These are phyloP conservation scores for Zaprionus africanus DNA, from an alignment of 1,140 invertebrate genomes.

Conservation along the genomic window DNA sequence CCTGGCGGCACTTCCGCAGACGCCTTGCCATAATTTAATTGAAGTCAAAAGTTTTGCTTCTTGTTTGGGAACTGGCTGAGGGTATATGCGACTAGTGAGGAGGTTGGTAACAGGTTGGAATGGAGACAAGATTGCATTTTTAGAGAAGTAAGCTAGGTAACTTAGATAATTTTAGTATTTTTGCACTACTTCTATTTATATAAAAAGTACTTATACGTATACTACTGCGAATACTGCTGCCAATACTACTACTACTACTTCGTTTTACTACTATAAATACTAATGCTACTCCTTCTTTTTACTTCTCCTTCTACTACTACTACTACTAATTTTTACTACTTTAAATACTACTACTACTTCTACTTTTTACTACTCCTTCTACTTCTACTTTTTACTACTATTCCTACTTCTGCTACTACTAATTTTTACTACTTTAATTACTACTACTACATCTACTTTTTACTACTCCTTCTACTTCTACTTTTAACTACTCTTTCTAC, in stretches of 20 bases:
- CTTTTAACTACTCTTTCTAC: no score
- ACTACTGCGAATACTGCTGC: background rate
- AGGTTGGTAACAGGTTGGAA: background rate
- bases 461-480: background rate
- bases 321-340: no score
- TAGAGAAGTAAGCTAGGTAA: no score
- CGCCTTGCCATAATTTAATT: slow-evolving; percentile 25
- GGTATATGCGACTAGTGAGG: background rate
- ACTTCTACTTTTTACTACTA: no score
- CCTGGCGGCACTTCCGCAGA: slow-evolving; percentile 17
- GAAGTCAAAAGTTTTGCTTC: background rate
- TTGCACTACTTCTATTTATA: no score
- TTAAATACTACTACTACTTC: background rate
- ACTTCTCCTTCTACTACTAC: no score
- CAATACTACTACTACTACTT: no score
- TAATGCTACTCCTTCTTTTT: no score
- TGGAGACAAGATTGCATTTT: background rate
- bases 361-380: slow-evolving; percentile 1
- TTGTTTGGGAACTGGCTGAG: background rate
- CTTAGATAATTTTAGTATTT: no score
- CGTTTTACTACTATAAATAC: no score
- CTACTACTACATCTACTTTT: background rate
- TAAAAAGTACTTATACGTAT: background rate
- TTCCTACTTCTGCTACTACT: no score
- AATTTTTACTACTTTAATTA: no score